Evolutionary conservation across 2,797 vertebrate species (phyloP).

Genomic region (Spinibarbus caldwelli): DNA sequence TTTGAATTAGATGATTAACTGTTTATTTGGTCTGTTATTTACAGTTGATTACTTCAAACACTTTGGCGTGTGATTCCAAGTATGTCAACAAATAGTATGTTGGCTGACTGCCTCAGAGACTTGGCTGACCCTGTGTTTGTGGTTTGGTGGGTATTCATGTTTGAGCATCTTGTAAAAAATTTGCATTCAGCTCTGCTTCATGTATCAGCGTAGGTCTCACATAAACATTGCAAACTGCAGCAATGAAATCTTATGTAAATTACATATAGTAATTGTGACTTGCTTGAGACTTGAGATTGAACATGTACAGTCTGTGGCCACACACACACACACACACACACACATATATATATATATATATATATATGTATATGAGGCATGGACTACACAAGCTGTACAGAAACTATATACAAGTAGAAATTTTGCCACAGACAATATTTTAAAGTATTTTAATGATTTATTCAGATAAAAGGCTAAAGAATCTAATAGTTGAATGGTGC

Average conservation of each 20-base stretch:
- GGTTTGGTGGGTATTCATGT: neutral
- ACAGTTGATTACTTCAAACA: neutral
- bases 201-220: neutral
- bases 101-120: neutral
- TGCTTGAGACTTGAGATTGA: neutral
- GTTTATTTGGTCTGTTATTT: neutral
- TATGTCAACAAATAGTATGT: neutral
- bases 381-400: neutral
- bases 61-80: neutral
- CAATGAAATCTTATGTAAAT: neutral
- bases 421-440: no score
- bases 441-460: neutral
- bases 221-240: neutral
- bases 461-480: no score
- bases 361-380: no score
- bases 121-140: neutral
- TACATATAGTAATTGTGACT: neutral
- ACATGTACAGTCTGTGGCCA: neutral
- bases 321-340: no score
- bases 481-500: no score
- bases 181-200: neutral
- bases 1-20: neutral
- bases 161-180: neutral
- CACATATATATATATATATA: no score
- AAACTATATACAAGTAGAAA: neutral